A percentile compares a stretch with the other conserved stretches of the same genome.
phyloP scores from a whole-genome alignment of 2,797 vertebrate genomes.

The Rhodeus uyekii region DNA sequence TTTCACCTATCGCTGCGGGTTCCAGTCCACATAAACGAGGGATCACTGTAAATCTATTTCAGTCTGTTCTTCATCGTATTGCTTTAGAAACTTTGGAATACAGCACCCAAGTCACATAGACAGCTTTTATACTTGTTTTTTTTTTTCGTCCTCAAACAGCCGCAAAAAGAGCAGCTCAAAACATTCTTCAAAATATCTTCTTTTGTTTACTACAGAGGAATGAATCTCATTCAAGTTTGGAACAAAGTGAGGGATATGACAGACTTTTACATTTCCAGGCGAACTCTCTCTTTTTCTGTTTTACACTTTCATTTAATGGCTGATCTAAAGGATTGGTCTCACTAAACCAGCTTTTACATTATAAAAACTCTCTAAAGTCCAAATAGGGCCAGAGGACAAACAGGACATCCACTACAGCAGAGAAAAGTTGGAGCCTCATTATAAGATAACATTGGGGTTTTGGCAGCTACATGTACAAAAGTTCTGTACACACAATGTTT shows the following conservation, averaged over 20 bases:
- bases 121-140: neutral
- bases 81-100: neutral
- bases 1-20: too few species aligned
- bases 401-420: neutral
- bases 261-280: neutral
- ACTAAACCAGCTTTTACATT: conserved; percentile 1
- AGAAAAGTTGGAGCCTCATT: conserved; percentile 9
- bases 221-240: neutral
- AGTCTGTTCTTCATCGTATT: neutral
- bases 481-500: neutral
- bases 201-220: neutral
- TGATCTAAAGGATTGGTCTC: conserved; percentile 11
- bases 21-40: too few species aligned
- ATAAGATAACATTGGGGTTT: neutral
- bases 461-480: neutral
- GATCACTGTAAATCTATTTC: neutral
- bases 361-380: conserved; percentile 32
- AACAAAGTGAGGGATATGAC: neutral
- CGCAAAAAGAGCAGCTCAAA: neutral
- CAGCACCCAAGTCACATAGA: neutral
- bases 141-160: neutral
- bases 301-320: neutral
- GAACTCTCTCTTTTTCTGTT: neutral
- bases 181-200: neutral
- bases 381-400: conserved; percentile 40